A percentile compares a stretch with the other conserved stretches of the same genome.
These are phyloP conservation scores for Lasioglossum figueresi DNA, from an alignment of 2,888 invertebrate species.

Conservation along the genomic window DNA sequence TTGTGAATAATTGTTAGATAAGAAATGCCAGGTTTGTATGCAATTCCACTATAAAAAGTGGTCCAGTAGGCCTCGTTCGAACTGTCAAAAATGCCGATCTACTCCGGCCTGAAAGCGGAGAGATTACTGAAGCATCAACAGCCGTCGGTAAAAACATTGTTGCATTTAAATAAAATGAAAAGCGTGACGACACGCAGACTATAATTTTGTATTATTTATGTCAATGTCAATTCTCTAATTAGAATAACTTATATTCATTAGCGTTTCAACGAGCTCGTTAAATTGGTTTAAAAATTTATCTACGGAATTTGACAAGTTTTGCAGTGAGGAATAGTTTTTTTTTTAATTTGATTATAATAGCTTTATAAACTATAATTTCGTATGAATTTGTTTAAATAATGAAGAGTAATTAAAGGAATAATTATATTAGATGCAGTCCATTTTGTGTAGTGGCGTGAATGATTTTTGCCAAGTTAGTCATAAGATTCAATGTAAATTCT, in stretches of 20 bases:
- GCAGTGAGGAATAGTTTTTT: background rate
- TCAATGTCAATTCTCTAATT: background rate
- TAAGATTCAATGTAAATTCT: background rate
- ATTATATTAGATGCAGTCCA: background rate
- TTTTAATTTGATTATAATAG: background rate
- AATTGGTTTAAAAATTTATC: background rate
- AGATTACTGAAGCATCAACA: background rate
- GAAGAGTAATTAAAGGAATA: background rate
- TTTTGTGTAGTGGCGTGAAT: background rate
- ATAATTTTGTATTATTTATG: background rate
- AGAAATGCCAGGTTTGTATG: conserved; percentile 12
- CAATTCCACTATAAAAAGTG: background rate
- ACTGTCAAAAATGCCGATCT: conserved; percentile 65
- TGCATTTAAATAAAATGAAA: background rate
- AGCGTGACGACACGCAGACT: background rate
- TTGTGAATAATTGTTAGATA: conserved; percentile 16
- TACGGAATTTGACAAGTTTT: background rate
- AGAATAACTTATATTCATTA: background rate
- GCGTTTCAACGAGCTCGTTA: background rate
- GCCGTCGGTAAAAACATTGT: conserved; percentile 22
- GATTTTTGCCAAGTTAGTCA: background rate
- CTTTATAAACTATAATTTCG: background rate
- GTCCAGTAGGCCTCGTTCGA: conserved; percentile 6
- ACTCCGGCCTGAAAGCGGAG: background rate
- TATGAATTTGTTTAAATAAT: background rate